Percentiles rank a stretch among this genome's conserved stretches.
Conservation (phyloP, 37 sponge, comb jelly and placozoan species). For the Eunapius fragilis region DNA sequence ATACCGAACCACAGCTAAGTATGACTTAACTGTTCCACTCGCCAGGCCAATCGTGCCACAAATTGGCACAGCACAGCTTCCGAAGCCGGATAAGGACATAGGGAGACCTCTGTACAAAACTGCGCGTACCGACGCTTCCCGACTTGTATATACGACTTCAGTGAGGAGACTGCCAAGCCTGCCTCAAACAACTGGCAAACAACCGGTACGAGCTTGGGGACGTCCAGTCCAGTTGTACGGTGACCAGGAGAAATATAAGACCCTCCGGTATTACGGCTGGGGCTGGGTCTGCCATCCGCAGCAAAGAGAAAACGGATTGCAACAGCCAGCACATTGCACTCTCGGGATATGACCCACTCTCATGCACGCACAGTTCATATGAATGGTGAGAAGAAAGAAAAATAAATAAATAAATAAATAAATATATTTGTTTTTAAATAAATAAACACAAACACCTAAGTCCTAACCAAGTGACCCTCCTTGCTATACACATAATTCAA, state of each 20-base stretch:
- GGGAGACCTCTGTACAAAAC: no score
- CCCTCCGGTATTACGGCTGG: background rate
- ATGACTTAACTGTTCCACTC: no score
- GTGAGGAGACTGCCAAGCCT: background rate
- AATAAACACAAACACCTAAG: no score
- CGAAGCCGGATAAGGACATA: no score
- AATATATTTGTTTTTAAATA: no score
- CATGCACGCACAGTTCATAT: background rate
- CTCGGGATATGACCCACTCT: conserved; percentile 2
- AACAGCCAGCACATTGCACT: conserved; percentile 18
- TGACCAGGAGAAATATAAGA: conserved; percentile 5
- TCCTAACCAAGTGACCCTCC: conserved; percentile 19
- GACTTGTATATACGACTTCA: no score
- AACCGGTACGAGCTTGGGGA: conserved; percentile 12
- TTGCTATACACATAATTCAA: conserved; percentile 18
- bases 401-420: no score
- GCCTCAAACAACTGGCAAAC: conserved; percentile 24
- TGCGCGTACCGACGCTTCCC: no score
- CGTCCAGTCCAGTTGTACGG: conserved; percentile 19
- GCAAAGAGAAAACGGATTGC: conserved; percentile 8
- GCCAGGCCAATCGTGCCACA: no score
- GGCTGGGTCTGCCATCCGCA: background rate
- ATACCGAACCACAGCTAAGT: no score
- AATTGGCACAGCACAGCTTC: no score
- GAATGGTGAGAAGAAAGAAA: background rate